phyloP scores from a whole-genome alignment of 1,140 invertebrate genomes.

The Oncopodura yosiiana region DNA sequence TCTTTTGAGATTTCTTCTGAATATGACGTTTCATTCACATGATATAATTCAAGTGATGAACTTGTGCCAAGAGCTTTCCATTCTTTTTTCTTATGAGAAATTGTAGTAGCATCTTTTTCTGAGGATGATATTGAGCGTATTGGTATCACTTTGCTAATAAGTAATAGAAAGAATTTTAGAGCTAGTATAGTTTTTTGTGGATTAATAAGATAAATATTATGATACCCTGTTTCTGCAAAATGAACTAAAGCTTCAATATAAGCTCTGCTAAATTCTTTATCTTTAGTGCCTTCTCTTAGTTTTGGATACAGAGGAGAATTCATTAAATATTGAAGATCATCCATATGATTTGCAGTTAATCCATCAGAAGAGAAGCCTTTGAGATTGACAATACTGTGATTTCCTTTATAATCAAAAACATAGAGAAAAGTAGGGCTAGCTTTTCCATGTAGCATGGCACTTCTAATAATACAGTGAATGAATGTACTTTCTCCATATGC shows the following conservation, averaged over 20 bases:
- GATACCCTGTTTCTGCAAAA: conserved; percentile 15
- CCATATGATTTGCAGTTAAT: conserved; percentile 22
- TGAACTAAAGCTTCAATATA: conserved; percentile 7
- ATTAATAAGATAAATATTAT: neutral
- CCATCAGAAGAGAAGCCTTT: conserved; percentile 4
- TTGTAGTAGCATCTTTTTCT: neutral
- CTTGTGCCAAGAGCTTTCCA: neutral
- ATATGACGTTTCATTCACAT: neutral
- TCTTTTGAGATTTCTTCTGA: conserved; percentile 4
- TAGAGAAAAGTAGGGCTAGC: conserved; percentile 1
- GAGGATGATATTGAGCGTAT: neutral
- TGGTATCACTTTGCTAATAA: neutral
- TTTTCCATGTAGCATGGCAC: conserved; percentile 2
- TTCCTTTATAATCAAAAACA: conserved; percentile 14
- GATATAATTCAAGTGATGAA: conserved; percentile 6
- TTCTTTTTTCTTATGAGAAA: neutral
- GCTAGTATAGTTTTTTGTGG: neutral
- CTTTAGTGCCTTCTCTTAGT: neutral
- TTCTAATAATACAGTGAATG: conserved; percentile 7
- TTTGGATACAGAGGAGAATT: conserved; percentile 5
- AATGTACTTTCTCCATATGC: conserved; percentile 15
- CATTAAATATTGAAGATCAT: conserved; percentile 19
- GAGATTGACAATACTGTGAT: conserved; percentile 15
- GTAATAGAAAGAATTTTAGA: neutral
- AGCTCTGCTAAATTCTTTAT: conserved; percentile 7